Evolutionary conservation across 1,140 invertebrate species (phyloP), one percentile per base, ranked within the genome.

Genomic region (Philaenus spumarius): DNA sequence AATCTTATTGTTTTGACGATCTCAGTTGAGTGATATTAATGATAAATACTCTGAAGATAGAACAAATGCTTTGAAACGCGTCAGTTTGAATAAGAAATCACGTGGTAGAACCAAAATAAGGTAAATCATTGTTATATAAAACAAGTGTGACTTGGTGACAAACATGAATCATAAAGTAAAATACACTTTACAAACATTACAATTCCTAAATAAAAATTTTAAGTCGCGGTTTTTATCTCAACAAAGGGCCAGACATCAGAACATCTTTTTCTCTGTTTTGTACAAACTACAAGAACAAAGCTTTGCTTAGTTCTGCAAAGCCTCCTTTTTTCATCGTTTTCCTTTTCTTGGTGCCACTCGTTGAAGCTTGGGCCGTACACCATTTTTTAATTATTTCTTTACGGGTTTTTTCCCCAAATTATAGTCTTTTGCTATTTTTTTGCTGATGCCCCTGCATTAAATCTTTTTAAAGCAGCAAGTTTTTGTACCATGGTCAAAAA

Each of bases 251-350:
- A n/a, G 48, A 34, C 3, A 52, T 34, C 11, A 11, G 51, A 17
- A 39, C 7, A n/a, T 35, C 51, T n/a, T n/a, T n/a, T 52, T 52
- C 40, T 4, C 37, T 19, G 11, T 19, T 54, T 20, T 19, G 19
- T 22, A 39, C 34, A 40, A 5, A 23, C 37, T 35, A 54, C 12
- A 34, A 34, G 19, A n/a, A 39, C 17, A 54, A 40, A 39, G 51
- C 35, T 20, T 54, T 30, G 22, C 40, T 35, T n/a, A 54, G 34
- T 22, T 20, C 7, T 12, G 19, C 30, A 40, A 23, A 35, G 22
- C 40, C 34, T 2, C 48, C 48, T 51, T 51, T 51, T 34, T 26
- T 26, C 26, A 24, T 2, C 14, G 26, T 51, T 51, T 51, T 24
- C 48, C 2, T 11, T 5, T 14, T 51, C 19, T 51, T 2, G 34